Base-by-base conservation (phyloP, 2,888 invertebrate species). In the Habroteleia sp. region DNA sequence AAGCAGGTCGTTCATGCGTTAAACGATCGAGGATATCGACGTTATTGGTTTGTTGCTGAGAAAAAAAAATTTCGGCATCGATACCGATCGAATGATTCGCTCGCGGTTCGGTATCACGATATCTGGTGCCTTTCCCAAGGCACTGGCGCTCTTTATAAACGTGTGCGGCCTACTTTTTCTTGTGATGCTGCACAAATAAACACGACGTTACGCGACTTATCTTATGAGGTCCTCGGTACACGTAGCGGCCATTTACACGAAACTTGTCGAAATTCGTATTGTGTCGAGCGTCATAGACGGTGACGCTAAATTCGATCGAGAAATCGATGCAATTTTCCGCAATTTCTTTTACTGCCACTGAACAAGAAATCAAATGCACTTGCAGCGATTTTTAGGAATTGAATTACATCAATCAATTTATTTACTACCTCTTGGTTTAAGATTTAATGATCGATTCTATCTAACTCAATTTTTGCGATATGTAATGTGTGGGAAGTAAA, bases 121-220 rank as follows among this genome's bases (percentile, higher is more conserved):
- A 66, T 60, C 76, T 52, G 39, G 42, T 58, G 75, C 78, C 79
- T 79, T 81, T 79, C 76, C 74, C 77, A 76, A 78, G 74, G 41
- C 50, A 35, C 46, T 52, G 46, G 35, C 41, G 44, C 41, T 50
- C 68, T 37, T 71, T 73, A 27, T 33, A 46, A 72, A 74, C 69
- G 72, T 72, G 72, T 48, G 66, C 80, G 81, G 65, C 79, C 82
- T 81, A 82, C 82, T 82, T 82, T 82, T 82, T 82, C 80, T 63
- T 56, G 52, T 46, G 25, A 54, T 44, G 39, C 66, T 23, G 44
- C 39, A 23, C 37, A 66, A 66, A 66, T 35, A 46, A 66, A 65
- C 27, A 29, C 52, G 35, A n/a, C 31, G 10, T 27, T 29, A 44
- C 42, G 20, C 65, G 44, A 39, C 58, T 80, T 80, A 79, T 77